Evolutionary conservation across 2,797 vertebrate species (phyloP).

Genomic region (Meda fulgida): DNA sequence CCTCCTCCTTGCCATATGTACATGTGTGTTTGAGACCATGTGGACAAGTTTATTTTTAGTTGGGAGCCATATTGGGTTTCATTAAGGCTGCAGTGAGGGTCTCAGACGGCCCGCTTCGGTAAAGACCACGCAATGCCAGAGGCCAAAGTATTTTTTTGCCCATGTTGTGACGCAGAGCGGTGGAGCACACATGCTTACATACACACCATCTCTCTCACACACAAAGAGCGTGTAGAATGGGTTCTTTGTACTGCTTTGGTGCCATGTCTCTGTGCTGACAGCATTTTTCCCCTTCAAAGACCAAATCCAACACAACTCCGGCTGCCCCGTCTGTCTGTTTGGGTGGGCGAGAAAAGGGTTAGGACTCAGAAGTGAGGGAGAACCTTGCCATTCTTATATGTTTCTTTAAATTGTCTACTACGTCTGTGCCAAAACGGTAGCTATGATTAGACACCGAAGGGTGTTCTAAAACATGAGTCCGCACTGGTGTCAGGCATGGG

Average conservation of each 20-base stretch:
- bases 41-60: slow-evolving; percentile 79
- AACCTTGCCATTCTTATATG: neutral
- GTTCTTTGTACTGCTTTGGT: slow-evolving; percentile 60
- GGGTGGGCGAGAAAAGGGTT: slow-evolving; percentile 28
- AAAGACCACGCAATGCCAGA: slow-evolving; percentile 52
- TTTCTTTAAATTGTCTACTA: slow-evolving; percentile 49
- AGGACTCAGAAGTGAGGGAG: slow-evolving; percentile 9
- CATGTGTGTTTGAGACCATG: slow-evolving; percentile 65
- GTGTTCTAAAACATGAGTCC: slow-evolving; percentile 8
- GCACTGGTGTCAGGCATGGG: slow-evolving; percentile 68
- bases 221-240: slow-evolving; percentile 61
- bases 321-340: slow-evolving; percentile 50
- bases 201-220: slow-evolving; percentile 49
- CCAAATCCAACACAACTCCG: slow-evolving; percentile 51
- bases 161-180: slow-evolving; percentile 74
- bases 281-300: slow-evolving; percentile 65
- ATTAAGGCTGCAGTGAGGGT: slow-evolving; percentile 65
- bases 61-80: slow-evolving; percentile 72
- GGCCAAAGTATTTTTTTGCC: slow-evolving; percentile 73
- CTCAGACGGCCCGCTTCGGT: slow-evolving; percentile 58
- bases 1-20: neutral
- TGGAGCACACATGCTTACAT: slow-evolving; percentile 52
- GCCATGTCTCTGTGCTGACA: slow-evolving; percentile 62
- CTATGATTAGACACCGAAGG: slow-evolving; percentile 56
- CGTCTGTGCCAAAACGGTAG: slow-evolving; percentile 27